Evolutionary conservation across 2,888 invertebrate genomes (phyloP).

Genomic region (Amphiduros pacificus): DNA sequence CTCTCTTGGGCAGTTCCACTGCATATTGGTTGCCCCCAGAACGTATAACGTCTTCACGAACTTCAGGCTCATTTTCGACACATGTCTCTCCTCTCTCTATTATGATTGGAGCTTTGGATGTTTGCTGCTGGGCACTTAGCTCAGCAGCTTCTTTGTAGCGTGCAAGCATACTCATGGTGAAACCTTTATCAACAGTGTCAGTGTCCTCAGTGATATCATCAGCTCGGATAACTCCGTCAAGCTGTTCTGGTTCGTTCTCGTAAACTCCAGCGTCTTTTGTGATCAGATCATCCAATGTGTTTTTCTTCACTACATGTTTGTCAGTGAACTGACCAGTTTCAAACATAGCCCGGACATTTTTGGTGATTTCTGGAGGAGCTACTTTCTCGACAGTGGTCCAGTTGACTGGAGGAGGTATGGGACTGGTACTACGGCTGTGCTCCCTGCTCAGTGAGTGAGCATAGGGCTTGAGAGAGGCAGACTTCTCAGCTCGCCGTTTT

Average conservation of each 20-base stretch:
- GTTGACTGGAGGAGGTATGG: slow-evolving; percentile 25
- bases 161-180: slow-evolving; percentile 4
- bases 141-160: not conserved
- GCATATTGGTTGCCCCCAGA: not conserved
- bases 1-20: not conserved
- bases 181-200: slow-evolving; percentile 1
- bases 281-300: slow-evolving; percentile 2
- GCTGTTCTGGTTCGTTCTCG: slow-evolving; percentile 30
- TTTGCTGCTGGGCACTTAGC: not conserved
- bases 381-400: slow-evolving; percentile 29
- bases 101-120: not conserved
- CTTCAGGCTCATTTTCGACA: slow-evolving; percentile 29
- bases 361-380: slow-evolving; percentile 32
- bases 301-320: slow-evolving; percentile 22
- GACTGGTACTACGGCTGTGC: not conserved
- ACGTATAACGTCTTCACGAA: slow-evolving; percentile 24
- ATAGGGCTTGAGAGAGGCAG: not conserved
- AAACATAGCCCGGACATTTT: slow-evolving; percentile 29
- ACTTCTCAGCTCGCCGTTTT: not conserved
- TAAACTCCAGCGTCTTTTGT: slow-evolving; percentile 23
- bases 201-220: not conserved
- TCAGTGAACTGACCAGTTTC: slow-evolving; percentile 31
- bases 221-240: slow-evolving; percentile 21
- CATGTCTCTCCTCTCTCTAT: not conserved
- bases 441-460: not conserved